Base-by-base conservation (phyloP, 2,888 invertebrate genomes). In the Drosophila formosana region DNA sequence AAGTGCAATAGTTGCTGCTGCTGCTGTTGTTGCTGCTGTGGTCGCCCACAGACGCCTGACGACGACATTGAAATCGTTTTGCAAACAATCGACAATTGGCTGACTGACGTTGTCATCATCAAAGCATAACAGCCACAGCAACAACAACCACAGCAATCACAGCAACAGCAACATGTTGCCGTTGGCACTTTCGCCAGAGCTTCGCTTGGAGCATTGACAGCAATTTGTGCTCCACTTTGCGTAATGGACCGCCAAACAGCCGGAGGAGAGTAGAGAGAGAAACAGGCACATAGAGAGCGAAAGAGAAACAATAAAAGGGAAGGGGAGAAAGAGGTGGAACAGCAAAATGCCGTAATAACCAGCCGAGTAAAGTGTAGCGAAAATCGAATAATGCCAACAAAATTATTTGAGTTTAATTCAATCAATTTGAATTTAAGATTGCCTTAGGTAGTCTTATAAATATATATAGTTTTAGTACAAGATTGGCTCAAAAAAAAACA, bases 161-260 rank as follows among this genome's bases (percentile, higher is more conserved):
- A 55, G 30, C 43, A 30, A 43, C 25, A 55, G 30, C 41, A 45
- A 32, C n/a, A 28, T 11, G 5, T 63, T 66, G 76, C 65, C 68
- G 65, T 50, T 73, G 87, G 72, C 68, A 60, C 78, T 84, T 84
- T 84, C 79, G 62, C 72, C 75, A 41, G 39, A 41, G 80, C 64
- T 58, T 28, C 5, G 45, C 66, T 56, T 56, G 49, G 76, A 67
- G 46, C 77, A 71, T 75, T 77, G 71, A 79, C 71, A 75, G 79
- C 60, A 62, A 69, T 65, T 78, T 65, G 53, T 77, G 77, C 75
- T 78, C 80, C 63, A 75, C 75, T 78, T 78, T 50, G 71, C 61
- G 47, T 69, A 37, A 53, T 45, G 23, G 7, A 23, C 9, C 57
- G 37, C 52, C 39, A 41, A 41, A 41, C 39, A 41, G 39, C n/a